These are phyloP conservation scores for Tetranychus urticae DNA, from an alignment of 1,140 invertebrate genomes.

Conservation along the genomic window DNA sequence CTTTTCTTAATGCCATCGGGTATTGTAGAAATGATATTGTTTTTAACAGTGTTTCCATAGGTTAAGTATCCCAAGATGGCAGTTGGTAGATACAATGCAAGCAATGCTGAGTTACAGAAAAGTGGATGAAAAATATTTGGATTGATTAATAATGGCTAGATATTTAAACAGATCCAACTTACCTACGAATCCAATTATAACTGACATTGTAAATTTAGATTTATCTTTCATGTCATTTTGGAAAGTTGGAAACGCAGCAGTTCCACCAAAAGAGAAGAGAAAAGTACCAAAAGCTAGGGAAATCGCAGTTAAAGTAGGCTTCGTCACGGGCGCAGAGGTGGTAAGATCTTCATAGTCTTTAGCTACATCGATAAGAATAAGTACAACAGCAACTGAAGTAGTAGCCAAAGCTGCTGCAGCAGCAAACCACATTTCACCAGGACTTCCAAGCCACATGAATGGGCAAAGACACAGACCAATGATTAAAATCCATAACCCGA, in stretches of 20 bases:
- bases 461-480: constrained; percentile 33
- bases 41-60: constrained; percentile 28
- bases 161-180: constrained; percentile 5
- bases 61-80: constrained; percentile 29
- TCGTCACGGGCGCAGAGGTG: not conserved
- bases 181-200: constrained; percentile 28
- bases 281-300: constrained; percentile 35
- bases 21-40: constrained; percentile 29
- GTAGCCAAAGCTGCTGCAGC: not conserved
- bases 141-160: not conserved
- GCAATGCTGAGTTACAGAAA: constrained; percentile 20
- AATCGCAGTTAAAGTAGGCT: constrained; percentile 23
- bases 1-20: constrained; percentile 23
- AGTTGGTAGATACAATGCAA: constrained; percentile 30
- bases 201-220: constrained; percentile 27
- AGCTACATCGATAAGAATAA: constrained; percentile 5
- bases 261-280: constrained; percentile 37
- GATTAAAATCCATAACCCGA: constrained; percentile 36
- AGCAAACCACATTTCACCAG: constrained; percentile 37
- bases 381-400: not conserved
- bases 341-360: not conserved
- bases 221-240: constrained; percentile 39
- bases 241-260: constrained; percentile 38
- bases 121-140: not conserved
- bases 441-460: constrained; percentile 38